These are phyloP conservation scores for Pogonomyrmex californicus DNA, from an alignment of 1,140 invertebrate genomes.

Conservation along the genomic window DNA sequence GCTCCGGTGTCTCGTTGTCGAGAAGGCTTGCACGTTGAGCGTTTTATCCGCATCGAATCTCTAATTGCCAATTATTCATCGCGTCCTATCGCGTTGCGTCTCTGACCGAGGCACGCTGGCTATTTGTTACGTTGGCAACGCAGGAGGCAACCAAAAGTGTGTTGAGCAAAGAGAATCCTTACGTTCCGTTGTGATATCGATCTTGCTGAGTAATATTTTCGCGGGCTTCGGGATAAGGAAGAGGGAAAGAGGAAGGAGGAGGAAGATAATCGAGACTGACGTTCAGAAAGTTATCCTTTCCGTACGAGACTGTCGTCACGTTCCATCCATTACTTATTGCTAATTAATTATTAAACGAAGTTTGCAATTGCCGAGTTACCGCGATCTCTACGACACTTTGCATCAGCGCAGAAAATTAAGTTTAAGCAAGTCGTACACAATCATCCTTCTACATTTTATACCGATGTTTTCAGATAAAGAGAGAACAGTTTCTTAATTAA, in stretches of 20 bases:
- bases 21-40: neutral
- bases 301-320: slow-evolving; percentile 75
- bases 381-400: neutral
- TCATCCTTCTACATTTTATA: slow-evolving; percentile 74
- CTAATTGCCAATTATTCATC: slow-evolving; percentile 39
- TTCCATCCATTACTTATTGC: slow-evolving; percentile 79
- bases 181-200: slow-evolving; percentile 29
- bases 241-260: slow-evolving; percentile 28
- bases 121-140: neutral
- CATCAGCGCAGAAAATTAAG: slow-evolving; percentile 29
- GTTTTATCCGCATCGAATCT: slow-evolving; percentile 11
- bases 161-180: neutral
- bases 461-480: slow-evolving; percentile 61
- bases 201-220: slow-evolving; percentile 66
- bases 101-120: neutral
- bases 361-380: slow-evolving; percentile 22
- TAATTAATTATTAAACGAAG: slow-evolving; percentile 71
- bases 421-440: slow-evolving; percentile 68
- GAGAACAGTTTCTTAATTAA: slow-evolving; percentile 47
- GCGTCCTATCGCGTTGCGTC: neutral
- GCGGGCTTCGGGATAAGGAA: neutral
- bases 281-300: slow-evolving; percentile 75
- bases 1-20: slow-evolving; percentile 29
- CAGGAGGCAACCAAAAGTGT: neutral
- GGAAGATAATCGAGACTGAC: slow-evolving; percentile 72